Conservation (phyloP, 2,797 vertebrate genomes). For the Lutjanus argentimaculatus region DNA sequence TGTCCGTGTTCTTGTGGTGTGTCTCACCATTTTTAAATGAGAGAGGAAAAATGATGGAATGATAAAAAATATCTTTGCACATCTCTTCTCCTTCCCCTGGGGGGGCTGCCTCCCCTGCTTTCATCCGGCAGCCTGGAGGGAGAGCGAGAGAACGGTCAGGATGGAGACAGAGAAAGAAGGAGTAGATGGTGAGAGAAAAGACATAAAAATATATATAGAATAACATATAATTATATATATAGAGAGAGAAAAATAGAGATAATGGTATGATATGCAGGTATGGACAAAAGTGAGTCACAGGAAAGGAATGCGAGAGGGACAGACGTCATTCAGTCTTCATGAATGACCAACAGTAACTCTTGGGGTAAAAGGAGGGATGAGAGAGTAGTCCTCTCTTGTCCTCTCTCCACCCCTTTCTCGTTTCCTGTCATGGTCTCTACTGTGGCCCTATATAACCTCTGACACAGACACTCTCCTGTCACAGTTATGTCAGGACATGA, state of each 20-base stretch:
- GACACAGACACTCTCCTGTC: slow-evolving; percentile 30
- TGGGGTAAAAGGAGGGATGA: slow-evolving; percentile 27
- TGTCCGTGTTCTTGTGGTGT: slow-evolving; percentile 18
- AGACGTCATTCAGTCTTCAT: slow-evolving; percentile 7
- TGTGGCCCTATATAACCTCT: slow-evolving; percentile 77
- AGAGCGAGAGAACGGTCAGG: slow-evolving; percentile 20
- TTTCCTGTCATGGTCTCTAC: slow-evolving; percentile 56
- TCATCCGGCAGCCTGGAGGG: slow-evolving; percentile 69
- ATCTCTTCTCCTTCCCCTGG: slow-evolving; percentile 62
- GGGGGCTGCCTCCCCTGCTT: slow-evolving; percentile 64
- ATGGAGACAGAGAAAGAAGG: slow-evolving; percentile 9
- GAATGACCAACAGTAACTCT: slow-evolving; percentile 36
- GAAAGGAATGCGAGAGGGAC: not conserved
- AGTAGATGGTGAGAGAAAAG: not conserved
- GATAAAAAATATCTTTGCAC: slow-evolving; percentile 73
- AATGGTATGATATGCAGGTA: no score
- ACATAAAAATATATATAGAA: not conserved
- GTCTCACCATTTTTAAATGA: slow-evolving; percentile 53
- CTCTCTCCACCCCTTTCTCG: slow-evolving; percentile 36
- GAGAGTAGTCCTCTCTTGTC: slow-evolving; percentile 32
- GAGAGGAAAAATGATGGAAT: slow-evolving; percentile 50
- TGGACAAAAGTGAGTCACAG: not conserved
- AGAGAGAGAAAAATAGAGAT: slow-evolving; percentile 13
- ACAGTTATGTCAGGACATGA: slow-evolving; percentile 1
- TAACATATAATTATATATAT: not conserved